A percentile compares a stretch with the other conserved stretches of the same genome.
These are phyloP conservation scores for Sphenodon punctatus DNA, from an alignment of 2,797 vertebrate species.

Conservation along the genomic window DNA sequence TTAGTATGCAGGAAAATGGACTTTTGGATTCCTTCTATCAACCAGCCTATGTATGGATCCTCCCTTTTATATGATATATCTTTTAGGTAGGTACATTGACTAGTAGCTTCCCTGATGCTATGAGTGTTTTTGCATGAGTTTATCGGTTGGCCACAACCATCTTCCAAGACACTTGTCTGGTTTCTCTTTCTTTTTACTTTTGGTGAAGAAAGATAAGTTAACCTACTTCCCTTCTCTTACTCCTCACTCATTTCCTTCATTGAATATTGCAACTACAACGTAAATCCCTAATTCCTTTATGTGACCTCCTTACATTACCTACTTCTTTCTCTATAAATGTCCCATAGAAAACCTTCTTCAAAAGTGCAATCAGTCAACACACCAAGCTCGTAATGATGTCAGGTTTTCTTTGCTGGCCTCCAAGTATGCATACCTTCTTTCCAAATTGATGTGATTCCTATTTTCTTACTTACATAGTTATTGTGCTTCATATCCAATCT, in stretches of 20 bases:
- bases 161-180: rapidly evolving
- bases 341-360: too few species aligned
- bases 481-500: neutral
- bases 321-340: too few species aligned
- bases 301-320: too few species aligned
- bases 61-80: rapidly evolving
- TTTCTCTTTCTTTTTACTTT: neutral
- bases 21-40: neutral
- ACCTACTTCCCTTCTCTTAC: rapidly evolving
- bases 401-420: too few species aligned
- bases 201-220: neutral
- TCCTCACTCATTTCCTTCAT: rapidly evolving
- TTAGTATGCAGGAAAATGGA: rapidly evolving
- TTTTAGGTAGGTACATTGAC: neutral
- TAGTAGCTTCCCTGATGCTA: neutral
- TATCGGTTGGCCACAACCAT: rapidly evolving
- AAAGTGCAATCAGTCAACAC: too few species aligned
- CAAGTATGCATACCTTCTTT: neutral
- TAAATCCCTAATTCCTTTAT: neutral
- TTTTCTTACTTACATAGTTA: neutral
- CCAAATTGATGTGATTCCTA: neutral
- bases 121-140: neutral
- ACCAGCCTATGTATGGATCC: too few species aligned
- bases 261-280: neutral
- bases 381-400: too few species aligned